These are phyloP conservation scores for Himantopus leucocephalus DNA, from an alignment of 2,113 vertebrate species.

Conservation along the genomic window DNA sequence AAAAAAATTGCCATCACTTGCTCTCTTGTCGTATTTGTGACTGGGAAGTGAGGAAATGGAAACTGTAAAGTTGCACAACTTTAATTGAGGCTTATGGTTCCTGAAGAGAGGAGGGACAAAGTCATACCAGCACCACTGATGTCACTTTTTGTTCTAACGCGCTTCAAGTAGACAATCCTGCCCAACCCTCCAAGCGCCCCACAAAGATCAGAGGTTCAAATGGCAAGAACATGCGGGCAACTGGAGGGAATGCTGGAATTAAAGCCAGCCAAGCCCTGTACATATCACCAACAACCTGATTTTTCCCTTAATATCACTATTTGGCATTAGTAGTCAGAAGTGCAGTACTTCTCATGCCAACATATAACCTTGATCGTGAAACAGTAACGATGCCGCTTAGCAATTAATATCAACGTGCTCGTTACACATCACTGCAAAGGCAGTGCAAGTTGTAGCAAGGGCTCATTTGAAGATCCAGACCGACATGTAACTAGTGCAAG, in stretches of 20 bases:
- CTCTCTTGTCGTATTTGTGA: background rate
- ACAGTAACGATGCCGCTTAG: accelerated
- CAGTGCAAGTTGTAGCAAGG: background rate
- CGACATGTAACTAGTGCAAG: background rate
- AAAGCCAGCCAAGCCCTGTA: background rate
- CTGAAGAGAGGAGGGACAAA: background rate
- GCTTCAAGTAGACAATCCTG: conserved; percentile 1
- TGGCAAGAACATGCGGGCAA: background rate
- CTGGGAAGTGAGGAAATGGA: background rate
- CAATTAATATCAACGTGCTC: background rate
- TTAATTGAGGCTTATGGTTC: background rate
- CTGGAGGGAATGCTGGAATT: background rate
- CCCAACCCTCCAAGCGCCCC: background rate
- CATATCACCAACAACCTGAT: background rate
- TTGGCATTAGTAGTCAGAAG: background rate
- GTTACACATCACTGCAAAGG: background rate
- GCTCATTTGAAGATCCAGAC: background rate
- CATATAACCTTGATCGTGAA: background rate
- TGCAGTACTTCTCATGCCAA: accelerated
- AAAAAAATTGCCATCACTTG: background rate
- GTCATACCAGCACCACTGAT: background rate
- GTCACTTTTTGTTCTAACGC: background rate
- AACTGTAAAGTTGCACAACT: background rate
- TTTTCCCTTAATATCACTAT: background rate
- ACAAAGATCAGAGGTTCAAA: background rate